Evolutionary conservation across 2,797 vertebrate genomes (phyloP).

Genomic region (Rhodeus uyekii): DNA sequence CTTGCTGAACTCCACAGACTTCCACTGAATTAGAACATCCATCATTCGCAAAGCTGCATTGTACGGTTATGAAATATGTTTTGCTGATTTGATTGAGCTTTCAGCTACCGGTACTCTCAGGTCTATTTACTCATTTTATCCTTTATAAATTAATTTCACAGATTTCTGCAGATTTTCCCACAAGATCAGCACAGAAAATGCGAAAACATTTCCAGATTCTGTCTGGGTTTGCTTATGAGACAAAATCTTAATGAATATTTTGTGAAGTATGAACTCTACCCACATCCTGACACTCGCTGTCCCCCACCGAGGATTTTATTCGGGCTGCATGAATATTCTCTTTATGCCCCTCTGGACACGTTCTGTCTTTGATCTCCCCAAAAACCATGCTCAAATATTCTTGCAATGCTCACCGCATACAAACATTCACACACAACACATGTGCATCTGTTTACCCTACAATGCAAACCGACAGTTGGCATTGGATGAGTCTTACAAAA

Average conservation of each 20-base stretch:
- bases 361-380: constrained; percentile 45
- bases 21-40: neutral
- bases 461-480: constrained; percentile 11
- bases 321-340: constrained; percentile 32
- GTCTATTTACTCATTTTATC: neutral
- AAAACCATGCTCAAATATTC: constrained; percentile 56
- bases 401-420: constrained; percentile 54
- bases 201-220: neutral
- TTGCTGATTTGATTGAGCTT: neutral
- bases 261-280: constrained; percentile 6
- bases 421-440: constrained; percentile 48
- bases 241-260: neutral
- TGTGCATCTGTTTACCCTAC: constrained; percentile 53
- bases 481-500: constrained; percentile 3
- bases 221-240: constrained; percentile 4
- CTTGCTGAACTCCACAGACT: neutral
- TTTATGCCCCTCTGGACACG: constrained; percentile 22
- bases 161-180: neutral
- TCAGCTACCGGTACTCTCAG: neutral
- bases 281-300: constrained; percentile 15
- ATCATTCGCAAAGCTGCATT: neutral
- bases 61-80: constrained; percentile 1
- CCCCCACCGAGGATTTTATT: constrained; percentile 26
- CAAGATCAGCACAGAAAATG: neutral
- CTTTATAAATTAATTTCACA: neutral